Evolutionary conservation across 1,140 invertebrate species (phyloP), one percentile per base, ranked within the genome.

Genomic region (Halesus radiatus): DNA sequence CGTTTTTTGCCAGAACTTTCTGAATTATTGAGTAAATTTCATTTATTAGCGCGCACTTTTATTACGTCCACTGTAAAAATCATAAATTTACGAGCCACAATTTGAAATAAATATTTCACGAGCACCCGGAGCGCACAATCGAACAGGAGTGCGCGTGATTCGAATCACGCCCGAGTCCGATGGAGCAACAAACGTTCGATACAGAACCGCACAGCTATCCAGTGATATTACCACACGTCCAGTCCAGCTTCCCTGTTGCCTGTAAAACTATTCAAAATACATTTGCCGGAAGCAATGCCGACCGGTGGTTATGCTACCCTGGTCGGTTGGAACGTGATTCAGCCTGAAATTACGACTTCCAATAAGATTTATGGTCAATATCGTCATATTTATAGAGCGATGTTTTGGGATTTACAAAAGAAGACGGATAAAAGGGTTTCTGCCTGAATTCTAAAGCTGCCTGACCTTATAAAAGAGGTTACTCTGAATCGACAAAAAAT

Each of bases 61-160:
- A 45, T 45, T 45, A 45, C 37, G 13, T 45, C 10, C 4, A 8
- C 32, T 45, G 13, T 45, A 10, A 13, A 13, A 45, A 13, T 10
- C 5, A 10, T 60, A 13, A 60, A 60, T 23, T 60, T 60, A 60
- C 15, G 56, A 23, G 18, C 18, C 18, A 22, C 15, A 8, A 23
- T 22, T 23, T 60, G 20, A 10, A 60, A 60, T 60, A 60, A 18
- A n/a, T 22, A 66, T 32, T 60, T 15, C 22, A 23, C 23, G 58
- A 15, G 8, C 50, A 72, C 50, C 45, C 23, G 68, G 68, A 54
- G 68, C 68, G 20, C 68, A 72, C 18, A 72, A 72, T 23, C 20
- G 50, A 52, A 53, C 53, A 26, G 45, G 45, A 26, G 45, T 26
- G 45, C 50, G 45, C 68, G 68, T 72, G 68, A 72, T 72, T 52